These are phyloP conservation scores for Apoderus coryli DNA, from an alignment of 2,888 invertebrate genomes.

Conservation along the genomic window DNA sequence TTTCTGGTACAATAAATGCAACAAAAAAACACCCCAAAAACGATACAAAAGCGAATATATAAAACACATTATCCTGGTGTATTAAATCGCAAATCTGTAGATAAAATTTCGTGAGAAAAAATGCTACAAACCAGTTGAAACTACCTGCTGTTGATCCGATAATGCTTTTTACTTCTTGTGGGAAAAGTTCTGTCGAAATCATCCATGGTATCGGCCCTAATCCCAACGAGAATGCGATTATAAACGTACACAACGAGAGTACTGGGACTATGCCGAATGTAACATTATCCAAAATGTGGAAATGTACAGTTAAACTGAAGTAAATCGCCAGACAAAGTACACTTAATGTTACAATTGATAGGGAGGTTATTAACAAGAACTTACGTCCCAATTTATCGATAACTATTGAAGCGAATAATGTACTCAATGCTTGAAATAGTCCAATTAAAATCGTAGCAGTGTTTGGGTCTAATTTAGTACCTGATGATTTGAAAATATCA, in stretches of 20 bases:
- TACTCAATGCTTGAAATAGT: constrained; percentile 64
- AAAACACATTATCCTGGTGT: constrained; percentile 53
- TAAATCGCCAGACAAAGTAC: constrained; percentile 56
- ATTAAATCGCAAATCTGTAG: constrained; percentile 39
- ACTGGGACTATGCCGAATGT: constrained; percentile 62
- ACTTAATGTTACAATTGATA: constrained; percentile 53
- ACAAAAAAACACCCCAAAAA: constrained; percentile 48
- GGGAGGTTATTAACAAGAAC: constrained; percentile 57
- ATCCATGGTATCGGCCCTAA: constrained; percentile 84
- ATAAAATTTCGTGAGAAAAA: constrained; percentile 65
- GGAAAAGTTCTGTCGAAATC: constrained; percentile 70
- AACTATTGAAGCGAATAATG: constrained; percentile 57
- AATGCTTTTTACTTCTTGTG: constrained; percentile 61
- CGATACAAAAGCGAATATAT: constrained; percentile 57
- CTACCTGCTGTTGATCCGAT: constrained; percentile 67
- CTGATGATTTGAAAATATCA: constrained; percentile 56
- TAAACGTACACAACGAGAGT: constrained; percentile 56
- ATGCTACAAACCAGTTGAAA: constrained; percentile 69
- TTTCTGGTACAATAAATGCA: constrained; percentile 25
- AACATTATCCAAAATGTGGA: constrained; percentile 28
- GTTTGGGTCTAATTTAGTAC: constrained; percentile 40
- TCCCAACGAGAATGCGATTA: constrained; percentile 63
- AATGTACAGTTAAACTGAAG: constrained; percentile 39
- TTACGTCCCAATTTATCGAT: constrained; percentile 73
- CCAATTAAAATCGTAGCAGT: constrained; percentile 67